A percentile compares a stretch with the other conserved stretches of the same genome.
These are phyloP conservation scores for Xenotilapia longispinis DNA, from an alignment of 2,113 vertebrate species.

Conservation along the genomic window DNA sequence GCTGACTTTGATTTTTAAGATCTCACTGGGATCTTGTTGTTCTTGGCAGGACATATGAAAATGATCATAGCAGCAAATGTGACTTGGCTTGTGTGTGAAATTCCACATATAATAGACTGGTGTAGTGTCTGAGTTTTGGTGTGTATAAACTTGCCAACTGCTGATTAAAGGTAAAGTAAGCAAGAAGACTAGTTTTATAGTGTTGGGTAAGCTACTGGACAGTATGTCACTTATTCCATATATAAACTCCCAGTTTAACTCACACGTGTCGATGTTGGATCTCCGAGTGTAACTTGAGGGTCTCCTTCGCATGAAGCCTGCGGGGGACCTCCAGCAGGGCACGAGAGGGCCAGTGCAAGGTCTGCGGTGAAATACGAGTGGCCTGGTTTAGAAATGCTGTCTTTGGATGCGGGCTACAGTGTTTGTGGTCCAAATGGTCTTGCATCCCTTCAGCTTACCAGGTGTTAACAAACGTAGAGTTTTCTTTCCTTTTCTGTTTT, in stretches of 20 bases:
- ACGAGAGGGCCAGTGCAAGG: neutral
- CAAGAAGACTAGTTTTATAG: neutral
- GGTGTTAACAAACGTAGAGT: constrained; percentile 32
- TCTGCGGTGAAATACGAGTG: constrained; percentile 21
- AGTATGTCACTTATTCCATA: neutral
- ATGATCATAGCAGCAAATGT: constrained; percentile 42
- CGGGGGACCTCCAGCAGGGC: neutral
- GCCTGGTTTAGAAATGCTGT: constrained; percentile 40
- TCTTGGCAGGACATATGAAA: constrained; percentile 48
- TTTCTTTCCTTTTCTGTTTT: neutral
- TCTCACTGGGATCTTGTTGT: neutral
- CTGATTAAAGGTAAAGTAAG: neutral
- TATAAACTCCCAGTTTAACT: neutral
- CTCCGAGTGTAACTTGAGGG: neutral
- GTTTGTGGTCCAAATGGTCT: constrained; percentile 23
- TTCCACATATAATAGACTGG: neutral
- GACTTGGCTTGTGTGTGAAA: constrained; percentile 19
- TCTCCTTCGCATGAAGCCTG: neutral
- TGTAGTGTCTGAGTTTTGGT: neutral
- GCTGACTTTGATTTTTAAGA: constrained; percentile 3
- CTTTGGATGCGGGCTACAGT: constrained; percentile 22
- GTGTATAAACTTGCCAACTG: neutral
- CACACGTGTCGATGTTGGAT: neutral
- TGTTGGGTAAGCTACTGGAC: neutral
- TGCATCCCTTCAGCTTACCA: neutral